These are phyloP conservation scores for Eupithecia centaureata DNA, from an alignment of 2,888 invertebrate species.

Conservation along the genomic window DNA sequence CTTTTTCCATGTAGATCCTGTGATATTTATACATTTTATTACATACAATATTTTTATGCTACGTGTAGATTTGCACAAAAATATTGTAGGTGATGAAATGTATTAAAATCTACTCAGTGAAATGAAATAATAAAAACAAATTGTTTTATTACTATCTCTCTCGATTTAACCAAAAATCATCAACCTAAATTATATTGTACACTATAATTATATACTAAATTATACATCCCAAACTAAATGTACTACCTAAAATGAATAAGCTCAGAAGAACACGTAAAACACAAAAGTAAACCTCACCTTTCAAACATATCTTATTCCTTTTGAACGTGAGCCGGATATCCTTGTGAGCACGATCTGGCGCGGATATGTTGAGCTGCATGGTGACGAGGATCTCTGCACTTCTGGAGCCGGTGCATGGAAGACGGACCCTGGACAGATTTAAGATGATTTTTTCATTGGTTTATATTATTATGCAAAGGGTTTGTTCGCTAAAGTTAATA, in stretches of 20 bases:
- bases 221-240: background rate
- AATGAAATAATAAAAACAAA: no score
- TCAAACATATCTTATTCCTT: conserved; percentile 93
- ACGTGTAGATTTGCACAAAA: no score
- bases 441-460: background rate
- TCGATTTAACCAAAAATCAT: background rate
- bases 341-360: conserved; percentile 87
- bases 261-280: background rate
- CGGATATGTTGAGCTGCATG: conserved; percentile 91
- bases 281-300: conserved; percentile 79
- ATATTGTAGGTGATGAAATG: no score
- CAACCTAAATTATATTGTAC: background rate
- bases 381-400: conserved; percentile 92
- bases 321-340: conserved; percentile 90
- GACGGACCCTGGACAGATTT: conserved; percentile 83
- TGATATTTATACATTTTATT: no score
- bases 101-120: no score
- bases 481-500: background rate
- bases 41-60: no score
- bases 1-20: no score
- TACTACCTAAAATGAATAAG: background rate
- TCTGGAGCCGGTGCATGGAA: conserved; percentile 92
- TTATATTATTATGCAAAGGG: background rate
- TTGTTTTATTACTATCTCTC: background rate
- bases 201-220: background rate